Evolutionary conservation across 2,113 vertebrate species (phyloP), one percentile per base, ranked within the genome.

Genomic region (Gavialis gangeticus): DNA sequence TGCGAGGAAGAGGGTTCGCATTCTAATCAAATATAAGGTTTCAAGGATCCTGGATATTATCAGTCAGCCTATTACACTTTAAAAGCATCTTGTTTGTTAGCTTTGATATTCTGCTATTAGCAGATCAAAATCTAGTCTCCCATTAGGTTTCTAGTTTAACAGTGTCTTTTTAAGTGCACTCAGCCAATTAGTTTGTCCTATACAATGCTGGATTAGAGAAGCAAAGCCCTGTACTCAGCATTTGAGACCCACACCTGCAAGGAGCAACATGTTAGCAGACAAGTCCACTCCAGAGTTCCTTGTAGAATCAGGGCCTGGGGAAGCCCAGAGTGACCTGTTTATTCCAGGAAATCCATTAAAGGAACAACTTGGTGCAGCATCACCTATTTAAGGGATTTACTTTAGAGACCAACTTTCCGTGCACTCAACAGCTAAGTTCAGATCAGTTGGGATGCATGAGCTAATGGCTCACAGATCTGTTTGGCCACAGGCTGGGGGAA

Each of bases 21-120:
- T 76, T 91, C 89, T 91, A 92, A 93, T 96, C 79, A 93, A 88
- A 90, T 95, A 92, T 94, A 95, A 92, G 46, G 88, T 97, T 97
- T 96, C 90, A 37, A 56, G 69, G 1, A 0, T 62, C 92, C 28
- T 75, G 71, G 90, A 91, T 94, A 94, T 25, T 93, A 96, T 96
- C 94, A 84, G 76, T 34, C 73, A 92, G 88, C 27, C 77, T 76
- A 86, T 67, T 77, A 79, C 94, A 97, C 93, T 94, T 93, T 91
- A 93, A 94, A 95, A 88, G 90, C 88, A 96, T 89, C 89, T 79
- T 89, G 75, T 55, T 85, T 62, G 14, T n/a, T 86, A 87, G 69
- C 85, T 96, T 94, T 94, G 85, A 87, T 91, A 96, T 85, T 89
- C 85, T 87, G 46, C 66, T 90, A 25, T 60, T 87, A 94, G 93